A percentile compares a stretch with the other conserved stretches of the same genome.
These are phyloP conservation scores for Sylvia atricapilla DNA, from an alignment of 2,113 vertebrate species.

Conservation along the genomic window DNA sequence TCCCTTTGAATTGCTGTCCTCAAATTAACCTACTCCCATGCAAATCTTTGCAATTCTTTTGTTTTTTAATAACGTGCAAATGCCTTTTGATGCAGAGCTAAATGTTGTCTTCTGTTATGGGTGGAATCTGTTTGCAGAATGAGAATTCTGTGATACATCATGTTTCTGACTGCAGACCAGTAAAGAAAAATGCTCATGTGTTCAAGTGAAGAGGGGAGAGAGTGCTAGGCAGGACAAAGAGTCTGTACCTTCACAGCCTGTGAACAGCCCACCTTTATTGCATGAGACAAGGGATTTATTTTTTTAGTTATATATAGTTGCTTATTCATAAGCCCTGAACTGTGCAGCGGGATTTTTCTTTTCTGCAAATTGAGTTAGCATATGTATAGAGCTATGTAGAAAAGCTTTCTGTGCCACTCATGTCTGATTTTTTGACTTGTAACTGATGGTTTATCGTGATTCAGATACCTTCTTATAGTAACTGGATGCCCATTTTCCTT, in stretches of 20 bases:
- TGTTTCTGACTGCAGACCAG: not conserved
- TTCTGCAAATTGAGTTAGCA: not conserved
- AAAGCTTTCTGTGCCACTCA: not conserved
- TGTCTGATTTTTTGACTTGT: not conserved
- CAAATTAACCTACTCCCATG: conserved; percentile 16
- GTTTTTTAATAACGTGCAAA: conserved; percentile 2
- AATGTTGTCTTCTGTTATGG: conserved; percentile 26
- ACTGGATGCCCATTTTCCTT: not conserved
- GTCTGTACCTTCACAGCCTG: not conserved
- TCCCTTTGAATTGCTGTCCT: conserved; percentile 20
- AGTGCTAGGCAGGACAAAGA: not conserved
- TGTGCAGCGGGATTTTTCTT: not conserved
- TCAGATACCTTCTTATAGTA: not conserved
- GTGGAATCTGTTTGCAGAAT: not conserved
- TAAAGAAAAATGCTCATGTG: not conserved
- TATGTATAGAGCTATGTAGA: not conserved
- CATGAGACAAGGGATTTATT: not conserved
- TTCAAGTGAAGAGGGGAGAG: not conserved
- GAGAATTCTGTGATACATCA: not conserved
- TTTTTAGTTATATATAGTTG: not conserved
- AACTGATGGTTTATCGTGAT: not conserved
- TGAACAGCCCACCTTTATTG: not conserved
- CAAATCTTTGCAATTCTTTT: conserved; percentile 23
- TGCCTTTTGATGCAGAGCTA: conserved; percentile 12
- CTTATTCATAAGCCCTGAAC: not conserved